Evolutionary conservation across 2,888 invertebrate genomes (phyloP).

Genomic region (Strigamia transsilvanica): DNA sequence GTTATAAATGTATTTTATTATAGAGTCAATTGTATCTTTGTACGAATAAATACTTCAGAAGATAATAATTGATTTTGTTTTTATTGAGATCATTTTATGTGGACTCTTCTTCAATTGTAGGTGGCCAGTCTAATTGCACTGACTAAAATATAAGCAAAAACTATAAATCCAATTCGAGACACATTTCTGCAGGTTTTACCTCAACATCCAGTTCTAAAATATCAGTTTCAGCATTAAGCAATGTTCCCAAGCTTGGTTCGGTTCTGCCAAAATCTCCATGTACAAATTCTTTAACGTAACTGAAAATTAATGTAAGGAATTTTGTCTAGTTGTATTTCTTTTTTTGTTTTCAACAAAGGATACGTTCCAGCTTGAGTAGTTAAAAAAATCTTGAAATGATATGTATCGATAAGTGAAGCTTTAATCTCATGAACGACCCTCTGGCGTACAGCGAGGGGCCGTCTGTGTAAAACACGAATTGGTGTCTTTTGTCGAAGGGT

Average conservation of each 20-base stretch:
- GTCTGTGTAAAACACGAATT: conserved; percentile 82
- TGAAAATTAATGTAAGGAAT: conserved; percentile 55
- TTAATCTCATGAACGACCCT: conserved; percentile 73
- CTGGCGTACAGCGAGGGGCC: conserved; percentile 76
- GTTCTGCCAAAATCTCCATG: conserved; percentile 96
- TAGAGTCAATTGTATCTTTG: not conserved
- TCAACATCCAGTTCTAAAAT: conserved; percentile 92
- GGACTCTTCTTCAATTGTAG: conserved; percentile 44
- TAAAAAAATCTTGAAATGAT: conserved; percentile 72
- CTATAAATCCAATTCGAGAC: not conserved
- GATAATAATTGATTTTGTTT: not conserved
- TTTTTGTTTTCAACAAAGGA: conserved; percentile 59
- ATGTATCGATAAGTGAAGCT: conserved; percentile 68
- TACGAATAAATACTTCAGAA: conserved; percentile 2
- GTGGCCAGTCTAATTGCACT: conserved; percentile 81
- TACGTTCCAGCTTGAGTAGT: conserved; percentile 87
- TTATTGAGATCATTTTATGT: not conserved
- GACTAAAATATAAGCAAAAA: conserved; percentile 58
- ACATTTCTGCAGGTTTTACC: conserved; percentile 58
- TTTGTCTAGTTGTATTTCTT: not conserved
- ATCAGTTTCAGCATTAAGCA: conserved; percentile 78
- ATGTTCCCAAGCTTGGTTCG: conserved; percentile 75
- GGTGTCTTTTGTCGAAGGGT: conserved; percentile 84
- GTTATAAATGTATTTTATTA: not conserved
- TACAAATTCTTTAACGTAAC: conserved; percentile 95